Percentiles rank a stretch among this genome's conserved stretches.
Conservation (phyloP, 2,113 vertebrate genomes). For the Salvelinus sp. region DNA sequence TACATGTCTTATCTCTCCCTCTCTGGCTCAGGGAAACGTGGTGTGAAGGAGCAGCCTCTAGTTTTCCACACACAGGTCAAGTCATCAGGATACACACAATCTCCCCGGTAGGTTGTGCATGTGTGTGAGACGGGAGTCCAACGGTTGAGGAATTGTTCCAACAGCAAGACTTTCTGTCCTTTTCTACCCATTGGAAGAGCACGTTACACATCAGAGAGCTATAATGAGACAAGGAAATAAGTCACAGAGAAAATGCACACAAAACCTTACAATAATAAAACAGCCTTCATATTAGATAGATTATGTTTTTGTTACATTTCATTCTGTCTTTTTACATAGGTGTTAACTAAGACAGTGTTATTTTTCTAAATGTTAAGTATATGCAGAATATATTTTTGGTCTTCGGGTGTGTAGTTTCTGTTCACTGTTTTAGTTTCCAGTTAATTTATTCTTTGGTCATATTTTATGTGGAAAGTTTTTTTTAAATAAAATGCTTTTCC, state of each 20-base stretch:
- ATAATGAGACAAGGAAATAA: not conserved
- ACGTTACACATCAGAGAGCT: too few species aligned
- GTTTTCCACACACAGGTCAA: conserved; percentile 84
- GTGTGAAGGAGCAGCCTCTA: conserved; percentile 75
- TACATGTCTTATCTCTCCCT: not conserved
- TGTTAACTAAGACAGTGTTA: not conserved
- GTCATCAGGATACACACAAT: conserved; percentile 82
- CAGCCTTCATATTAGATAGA: not conserved
- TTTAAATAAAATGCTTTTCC: not conserved
- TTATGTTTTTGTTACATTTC: not conserved
- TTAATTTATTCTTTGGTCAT: not conserved
- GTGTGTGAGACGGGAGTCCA: too few species aligned
- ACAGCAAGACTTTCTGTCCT: too few species aligned
- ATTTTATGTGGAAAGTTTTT: not conserved
- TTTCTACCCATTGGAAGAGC: too few species aligned
- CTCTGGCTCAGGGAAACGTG: conserved; percentile 35
- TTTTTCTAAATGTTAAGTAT: not conserved
- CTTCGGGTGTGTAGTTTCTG: not conserved
- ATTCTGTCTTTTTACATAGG: not conserved
- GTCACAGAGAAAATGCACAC: not conserved
- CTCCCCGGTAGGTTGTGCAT: conserved; percentile 71
- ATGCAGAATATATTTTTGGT: not conserved
- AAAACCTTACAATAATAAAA: not conserved
- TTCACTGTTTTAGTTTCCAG: not conserved
- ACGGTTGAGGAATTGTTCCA: too few species aligned